Conservation (phyloP, 1,140 invertebrate species). For the Matsumurasca onukii region DNA sequence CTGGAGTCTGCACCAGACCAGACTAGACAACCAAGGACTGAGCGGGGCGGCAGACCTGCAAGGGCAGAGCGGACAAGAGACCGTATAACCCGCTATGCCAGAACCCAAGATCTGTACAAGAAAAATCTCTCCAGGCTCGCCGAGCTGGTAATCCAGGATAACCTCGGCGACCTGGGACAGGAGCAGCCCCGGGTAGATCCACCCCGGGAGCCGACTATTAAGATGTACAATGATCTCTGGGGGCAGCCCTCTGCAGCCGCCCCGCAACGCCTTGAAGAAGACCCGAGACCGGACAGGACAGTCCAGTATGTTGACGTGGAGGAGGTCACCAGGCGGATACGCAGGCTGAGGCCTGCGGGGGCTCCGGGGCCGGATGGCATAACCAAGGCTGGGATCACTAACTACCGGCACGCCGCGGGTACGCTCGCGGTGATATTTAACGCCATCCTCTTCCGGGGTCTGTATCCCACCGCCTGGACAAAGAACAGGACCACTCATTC, state of each 20-base stretch:
- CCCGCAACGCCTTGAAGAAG: too few species aligned
- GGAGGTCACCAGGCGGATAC: neutral
- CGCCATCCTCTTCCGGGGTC: neutral
- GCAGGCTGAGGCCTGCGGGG: constrained; percentile 10
- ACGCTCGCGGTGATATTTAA: constrained; percentile 33
- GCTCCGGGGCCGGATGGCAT: constrained; percentile 27
- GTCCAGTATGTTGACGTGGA: neutral
- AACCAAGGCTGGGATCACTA: neutral
- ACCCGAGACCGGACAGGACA: neutral
- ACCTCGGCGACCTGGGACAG: neutral
- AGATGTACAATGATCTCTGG: neutral
- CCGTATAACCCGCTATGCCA: neutral
- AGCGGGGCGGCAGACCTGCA: neutral
- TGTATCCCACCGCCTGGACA: constrained; percentile 34
- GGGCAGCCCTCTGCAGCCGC: neutral
- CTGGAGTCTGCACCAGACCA: neutral
- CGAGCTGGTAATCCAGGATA: constrained; percentile 5
- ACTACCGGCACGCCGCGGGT: neutral
- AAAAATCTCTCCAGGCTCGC: constrained; percentile 7
- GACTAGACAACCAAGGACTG: neutral
- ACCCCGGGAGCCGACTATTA: neutral
- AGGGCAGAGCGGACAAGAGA: neutral
- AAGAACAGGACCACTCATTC: constrained; percentile 41
- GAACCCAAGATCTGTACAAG: constrained; percentile 15
- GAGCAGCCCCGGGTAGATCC: neutral